These are phyloP conservation scores for Aphrophora alni DNA, from an alignment of 2,888 invertebrate genomes.

Conservation along the genomic window DNA sequence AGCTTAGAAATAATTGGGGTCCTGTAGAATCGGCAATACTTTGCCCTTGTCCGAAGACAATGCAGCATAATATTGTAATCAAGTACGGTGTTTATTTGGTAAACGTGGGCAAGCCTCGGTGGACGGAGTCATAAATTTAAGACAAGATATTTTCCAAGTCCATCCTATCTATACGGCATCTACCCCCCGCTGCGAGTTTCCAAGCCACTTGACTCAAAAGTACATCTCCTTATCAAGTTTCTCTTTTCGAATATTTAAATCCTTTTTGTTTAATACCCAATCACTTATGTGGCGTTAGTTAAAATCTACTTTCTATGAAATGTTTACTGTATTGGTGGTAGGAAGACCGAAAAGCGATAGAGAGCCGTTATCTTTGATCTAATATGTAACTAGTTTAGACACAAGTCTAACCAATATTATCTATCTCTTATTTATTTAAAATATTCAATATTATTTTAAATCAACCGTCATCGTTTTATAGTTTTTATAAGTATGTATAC, in stretches of 20 bases:
- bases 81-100: conserved; percentile 6
- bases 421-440: too few species aligned
- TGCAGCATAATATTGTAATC: conserved; percentile 2
- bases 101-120: not conserved
- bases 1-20: not conserved
- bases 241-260: conserved; percentile 7
- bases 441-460: too few species aligned
- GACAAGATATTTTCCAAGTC: conserved; percentile 37
- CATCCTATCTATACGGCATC: conserved; percentile 37
- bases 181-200: conserved; percentile 30
- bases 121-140: conserved; percentile 33
- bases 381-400: too few species aligned
- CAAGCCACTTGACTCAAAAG: not conserved
- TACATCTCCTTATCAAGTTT: conserved; percentile 6
- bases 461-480: too few species aligned
- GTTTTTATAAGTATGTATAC: too few species aligned
- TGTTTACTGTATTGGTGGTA: not conserved
- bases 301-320: not conserved
- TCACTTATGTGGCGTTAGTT: not conserved
- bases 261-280: not conserved
- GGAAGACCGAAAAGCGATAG: too few species aligned
- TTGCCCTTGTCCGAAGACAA: not conserved
- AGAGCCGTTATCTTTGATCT: too few species aligned
- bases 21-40: not conserved
- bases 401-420: too few species aligned